Percentiles rank a stretch among this genome's conserved stretches.
Conservation (phyloP, 1,140 invertebrate species). For the Paraescarpia echinospica region DNA sequence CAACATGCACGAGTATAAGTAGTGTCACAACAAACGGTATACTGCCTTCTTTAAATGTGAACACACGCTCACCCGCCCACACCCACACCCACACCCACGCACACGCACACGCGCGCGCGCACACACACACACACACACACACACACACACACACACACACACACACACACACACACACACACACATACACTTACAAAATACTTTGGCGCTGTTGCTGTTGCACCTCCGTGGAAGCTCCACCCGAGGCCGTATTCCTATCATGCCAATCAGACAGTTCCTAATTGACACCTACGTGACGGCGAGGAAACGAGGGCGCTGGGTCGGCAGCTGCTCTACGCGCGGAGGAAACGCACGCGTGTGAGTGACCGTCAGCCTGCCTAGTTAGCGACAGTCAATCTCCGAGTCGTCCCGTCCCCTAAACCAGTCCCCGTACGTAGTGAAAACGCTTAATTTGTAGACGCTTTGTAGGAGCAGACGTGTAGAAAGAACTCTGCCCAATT, state of each 20-base stretch:
- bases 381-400: neutral
- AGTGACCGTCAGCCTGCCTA: neutral
- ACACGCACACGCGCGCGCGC: neutral
- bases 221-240: neutral
- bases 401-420: neutral
- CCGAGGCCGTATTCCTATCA: neutral
- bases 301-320: neutral
- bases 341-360: neutral
- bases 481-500: neutral
- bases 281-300: neutral
- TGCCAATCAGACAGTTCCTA: neutral
- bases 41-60: too few relatives aligned
- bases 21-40: neutral
- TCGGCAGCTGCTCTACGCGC: neutral
- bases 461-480: neutral
- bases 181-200: neutral
- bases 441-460: neutral
- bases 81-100: neutral
- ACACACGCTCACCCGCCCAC: constrained; percentile 13
- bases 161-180: neutral
- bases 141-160: constrained; percentile 16
- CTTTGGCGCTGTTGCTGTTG: neutral
- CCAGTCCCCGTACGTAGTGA: neutral
- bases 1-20: neutral
- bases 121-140: constrained; percentile 13